phyloP scores from a whole-genome alignment of 2,888 invertebrate species.

The Xanthorhoe designata region DNA sequence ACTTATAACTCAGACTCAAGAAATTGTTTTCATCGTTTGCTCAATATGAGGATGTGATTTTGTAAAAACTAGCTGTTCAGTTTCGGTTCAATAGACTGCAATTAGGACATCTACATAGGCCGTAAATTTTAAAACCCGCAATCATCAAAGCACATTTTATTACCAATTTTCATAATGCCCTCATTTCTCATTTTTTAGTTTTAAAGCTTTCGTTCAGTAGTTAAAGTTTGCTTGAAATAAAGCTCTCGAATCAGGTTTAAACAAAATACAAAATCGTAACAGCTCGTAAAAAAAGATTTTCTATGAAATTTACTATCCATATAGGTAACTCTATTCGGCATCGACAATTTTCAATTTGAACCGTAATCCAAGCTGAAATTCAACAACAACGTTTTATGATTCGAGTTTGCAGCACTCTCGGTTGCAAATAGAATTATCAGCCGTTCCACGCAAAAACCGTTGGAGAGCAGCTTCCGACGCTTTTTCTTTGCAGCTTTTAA shows the following conservation, averaged over 20 bases:
- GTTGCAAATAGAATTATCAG: constrained; percentile 68
- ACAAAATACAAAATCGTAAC: constrained; percentile 17
- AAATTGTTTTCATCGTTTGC: too few species aligned
- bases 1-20: too few species aligned
- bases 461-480: constrained; percentile 63
- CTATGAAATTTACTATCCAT: constrained; percentile 18
- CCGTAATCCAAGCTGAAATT: constrained; percentile 26
- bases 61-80: too few species aligned
- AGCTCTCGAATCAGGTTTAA: not conserved
- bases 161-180: not conserved
- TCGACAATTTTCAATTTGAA: constrained; percentile 30
- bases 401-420: constrained; percentile 56
- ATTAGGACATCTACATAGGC: too few species aligned
- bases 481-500: constrained; percentile 55
- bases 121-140: not conserved
- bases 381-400: constrained; percentile 52
- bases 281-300: constrained; percentile 24
- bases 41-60: too few species aligned
- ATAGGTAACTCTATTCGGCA: constrained; percentile 16
- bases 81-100: too few species aligned
- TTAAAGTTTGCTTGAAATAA: not conserved
- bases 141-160: not conserved
- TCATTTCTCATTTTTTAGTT: not conserved
- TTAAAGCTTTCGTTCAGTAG: not conserved
- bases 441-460: constrained; percentile 61